Base-by-base conservation (phyloP, 2,888 invertebrate genomes). In the Leptopilina myrica region DNA sequence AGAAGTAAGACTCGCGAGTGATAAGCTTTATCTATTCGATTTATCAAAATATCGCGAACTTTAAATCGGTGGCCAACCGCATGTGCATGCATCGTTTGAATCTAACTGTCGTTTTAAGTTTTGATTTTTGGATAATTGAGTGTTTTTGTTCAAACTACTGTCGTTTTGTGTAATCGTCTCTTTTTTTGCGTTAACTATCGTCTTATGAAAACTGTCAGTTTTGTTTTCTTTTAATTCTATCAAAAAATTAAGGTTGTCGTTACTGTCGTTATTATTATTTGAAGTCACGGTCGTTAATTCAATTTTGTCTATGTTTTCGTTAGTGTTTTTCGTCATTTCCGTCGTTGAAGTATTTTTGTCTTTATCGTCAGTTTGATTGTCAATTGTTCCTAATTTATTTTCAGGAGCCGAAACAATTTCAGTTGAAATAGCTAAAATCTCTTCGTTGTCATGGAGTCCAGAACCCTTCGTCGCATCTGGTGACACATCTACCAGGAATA, bases 11-110 rank as follows among this genome's bases (percentile, higher is more conserved):
- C 49, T 40, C 43, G 64, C 9, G 8, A 9, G 43, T 76, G 33
- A 64, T 76, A 64, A 2, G 62, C 62, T 43, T 20, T n/a, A 76
- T 76, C 76, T 64, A 76, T 64, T 56, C 43, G 6, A 43, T 43
- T 43, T 43, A 43, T 43, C 8, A 43, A 8, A 8, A 43, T 43
- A 43, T 82, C 81, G 20, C 79, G 65, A 26, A 82, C 82, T 76
- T 64, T 81, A 40, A 49, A 76, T 49, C n/a, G 49, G 56, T 79
- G 33, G 33, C 5, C 33, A 5, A 33, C 3, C 33, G 33, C 33
- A n/a, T n/a, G n/a, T n/a, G n/a, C n/a, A n/a, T n/a, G n/a, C n/a
- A 33, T 33, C 33, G 33, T 33, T 33, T 33, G 33, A 2, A 33
- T 33, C 33, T 33, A 33, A 56, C 56, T 56, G 56, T 56, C 56